phyloP scores from a whole-genome alignment of 1,140 invertebrate genomes.

The Lasioglossum baleicum region DNA sequence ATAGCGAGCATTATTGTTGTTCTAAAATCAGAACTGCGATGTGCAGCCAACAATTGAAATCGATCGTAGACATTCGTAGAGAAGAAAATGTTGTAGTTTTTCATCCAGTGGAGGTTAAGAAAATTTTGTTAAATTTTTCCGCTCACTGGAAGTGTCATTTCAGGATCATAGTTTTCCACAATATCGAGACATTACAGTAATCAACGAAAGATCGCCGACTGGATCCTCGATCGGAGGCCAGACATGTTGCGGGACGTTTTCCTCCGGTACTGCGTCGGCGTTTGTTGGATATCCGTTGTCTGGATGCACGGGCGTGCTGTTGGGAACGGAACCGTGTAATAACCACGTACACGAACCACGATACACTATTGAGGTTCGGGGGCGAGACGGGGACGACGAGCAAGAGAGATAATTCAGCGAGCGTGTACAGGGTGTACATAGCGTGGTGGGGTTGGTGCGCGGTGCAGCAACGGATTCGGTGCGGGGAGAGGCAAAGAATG shows the following conservation, averaged over 20 bases:
- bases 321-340: conserved; percentile 60
- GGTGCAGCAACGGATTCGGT: not conserved
- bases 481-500: conserved; percentile 7
- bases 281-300: conserved; percentile 38
- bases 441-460: not conserved
- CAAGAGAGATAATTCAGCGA: not conserved
- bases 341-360: conserved; percentile 53
- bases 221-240: conserved; percentile 8
- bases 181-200: not conserved
- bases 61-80: too few species aligned
- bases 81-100: not conserved
- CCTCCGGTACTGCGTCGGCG: conserved; percentile 28
- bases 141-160: too few species aligned
- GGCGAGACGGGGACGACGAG: not conserved
- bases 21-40: too few species aligned
- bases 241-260: not conserved
- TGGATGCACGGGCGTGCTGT: conserved; percentile 30
- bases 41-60: too few species aligned
- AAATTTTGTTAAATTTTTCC: too few species aligned
- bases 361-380: conserved; percentile 24
- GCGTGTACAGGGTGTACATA: not conserved
- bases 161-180: too few species aligned
- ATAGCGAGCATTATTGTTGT: too few species aligned
- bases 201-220: conserved; percentile 12
- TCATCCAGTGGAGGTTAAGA: not conserved